Percentiles rank a stretch among this genome's conserved stretches.
Conservation (phyloP, 2,888 invertebrate species). For the Tubulanus polymorphus region DNA sequence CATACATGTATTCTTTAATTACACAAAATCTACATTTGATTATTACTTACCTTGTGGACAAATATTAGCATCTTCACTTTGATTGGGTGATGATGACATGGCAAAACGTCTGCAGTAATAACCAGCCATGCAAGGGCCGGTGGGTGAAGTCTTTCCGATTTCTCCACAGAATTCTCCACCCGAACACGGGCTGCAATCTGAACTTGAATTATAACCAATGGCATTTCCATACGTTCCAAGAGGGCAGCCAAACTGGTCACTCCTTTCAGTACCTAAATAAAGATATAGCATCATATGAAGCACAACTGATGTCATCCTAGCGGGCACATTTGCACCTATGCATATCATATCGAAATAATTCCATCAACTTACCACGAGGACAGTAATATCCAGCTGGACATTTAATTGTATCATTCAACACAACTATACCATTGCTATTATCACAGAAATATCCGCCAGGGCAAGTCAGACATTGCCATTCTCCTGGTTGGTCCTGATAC, state of each 20-base stretch:
- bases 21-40: neutral
- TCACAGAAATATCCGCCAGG: slow-evolving; percentile 48
- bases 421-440: slow-evolving; percentile 40
- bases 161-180: slow-evolving; percentile 39
- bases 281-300: too few species aligned
- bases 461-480: slow-evolving; percentile 37
- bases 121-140: slow-evolving; percentile 35
- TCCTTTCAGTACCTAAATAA: slow-evolving; percentile 27
- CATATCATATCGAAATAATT: too few species aligned
- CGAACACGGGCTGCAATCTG: slow-evolving; percentile 34
- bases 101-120: slow-evolving; percentile 40
- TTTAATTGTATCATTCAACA: slow-evolving; percentile 35
- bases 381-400: slow-evolving; percentile 47
- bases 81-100: slow-evolving; percentile 36
- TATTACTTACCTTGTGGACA: slow-evolving; percentile 42
- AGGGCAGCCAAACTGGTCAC: slow-evolving; percentile 31
- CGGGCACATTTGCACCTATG: too few species aligned
- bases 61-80: slow-evolving; percentile 38
- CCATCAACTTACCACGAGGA: slow-evolving; percentile 31
- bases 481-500: slow-evolving; percentile 37
- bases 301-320: too few species aligned
- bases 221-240: slow-evolving; percentile 40
- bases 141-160: slow-evolving; percentile 35
- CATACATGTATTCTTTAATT: neutral
- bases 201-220: slow-evolving; percentile 30